Base-by-base conservation (phyloP, 2,113 vertebrate species). In the Morone chrysops region DNA sequence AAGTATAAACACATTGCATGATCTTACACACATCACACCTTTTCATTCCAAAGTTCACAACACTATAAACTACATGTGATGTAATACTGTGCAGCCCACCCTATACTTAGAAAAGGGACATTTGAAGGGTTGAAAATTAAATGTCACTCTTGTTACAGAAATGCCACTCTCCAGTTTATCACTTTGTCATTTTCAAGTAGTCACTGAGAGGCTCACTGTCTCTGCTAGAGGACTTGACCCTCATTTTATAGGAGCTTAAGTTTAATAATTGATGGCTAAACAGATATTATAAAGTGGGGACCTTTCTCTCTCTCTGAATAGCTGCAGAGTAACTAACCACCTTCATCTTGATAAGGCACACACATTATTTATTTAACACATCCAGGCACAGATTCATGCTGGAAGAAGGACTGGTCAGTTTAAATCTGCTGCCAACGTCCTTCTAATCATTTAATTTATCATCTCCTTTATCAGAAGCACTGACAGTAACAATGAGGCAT, bases 111-210 rank as follows among this genome's bases (percentile, higher is more conserved):
- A 77, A 75, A 89, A 82, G 65, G 16, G 85, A 75, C 87, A 91
- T 90, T 92, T 90, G 59, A 71, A 45, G n/a, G 50, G 54, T 57
- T 87, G 80, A 81, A 90, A 89, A 68, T 79, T 72, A 90, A 93
- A 94, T 92, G 90, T 91, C 89, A 90, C 67, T 89, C 87, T 89
- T 82, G 89, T 90, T 92, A 92, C 47, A 91, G 85, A 93, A 92
- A 94, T 90, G 91, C 69, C 91, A 88, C 50, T 80, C 76, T 85
- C 57, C 81, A 57, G 70, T 88, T 87, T 75, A 85, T 86, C 75
- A 84, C 79, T 76, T 84, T 83, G 82, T 81, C 83, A 67, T 81
- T 85, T 89, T 90, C 50, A 61, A 80, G 78, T 45, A 59, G 68
- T 66, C 67, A 67, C 76, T 62, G 20, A 68, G 62, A 82, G 69